These are phyloP conservation scores for Pongo pygmaeus DNA, from an alignment of 2,113 vertebrate species.

Conservation along the genomic window DNA sequence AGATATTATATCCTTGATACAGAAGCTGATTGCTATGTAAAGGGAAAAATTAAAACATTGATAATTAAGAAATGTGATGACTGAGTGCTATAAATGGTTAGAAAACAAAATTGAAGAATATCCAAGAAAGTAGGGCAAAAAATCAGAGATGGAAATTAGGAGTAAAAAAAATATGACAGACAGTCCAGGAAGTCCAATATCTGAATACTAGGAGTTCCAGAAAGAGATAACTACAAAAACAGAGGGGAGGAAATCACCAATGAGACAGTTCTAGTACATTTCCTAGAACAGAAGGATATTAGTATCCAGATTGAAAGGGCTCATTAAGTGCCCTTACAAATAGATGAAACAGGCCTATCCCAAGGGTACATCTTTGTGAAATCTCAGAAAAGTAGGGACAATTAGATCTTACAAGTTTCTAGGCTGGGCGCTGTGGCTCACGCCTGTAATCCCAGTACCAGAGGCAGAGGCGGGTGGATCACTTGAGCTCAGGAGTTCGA, in stretches of 20 bases:
- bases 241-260: neutral
- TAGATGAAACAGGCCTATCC: neutral
- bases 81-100: neutral
- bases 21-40: slow-evolving; percentile 12
- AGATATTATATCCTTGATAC: neutral
- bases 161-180: neutral
- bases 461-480: no score
- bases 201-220: neutral
- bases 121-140: neutral
- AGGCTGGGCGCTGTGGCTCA: neutral
- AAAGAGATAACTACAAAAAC: neutral
- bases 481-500: no score
- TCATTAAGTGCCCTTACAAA: neutral
- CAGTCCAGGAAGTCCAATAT: neutral
- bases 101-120: slow-evolving; percentile 16
- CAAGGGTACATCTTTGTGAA: neutral
- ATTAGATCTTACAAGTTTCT: neutral
- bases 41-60: neutral
- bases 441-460: no score
- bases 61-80: slow-evolving; percentile 17
- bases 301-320: neutral
- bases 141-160: slow-evolving; percentile 3
- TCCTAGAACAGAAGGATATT: neutral
- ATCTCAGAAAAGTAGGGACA: neutral
- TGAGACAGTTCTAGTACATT: neutral